phyloP scores from a whole-genome alignment of 2,888 invertebrate genomes.

The Aphidoletes aphidimyza region DNA sequence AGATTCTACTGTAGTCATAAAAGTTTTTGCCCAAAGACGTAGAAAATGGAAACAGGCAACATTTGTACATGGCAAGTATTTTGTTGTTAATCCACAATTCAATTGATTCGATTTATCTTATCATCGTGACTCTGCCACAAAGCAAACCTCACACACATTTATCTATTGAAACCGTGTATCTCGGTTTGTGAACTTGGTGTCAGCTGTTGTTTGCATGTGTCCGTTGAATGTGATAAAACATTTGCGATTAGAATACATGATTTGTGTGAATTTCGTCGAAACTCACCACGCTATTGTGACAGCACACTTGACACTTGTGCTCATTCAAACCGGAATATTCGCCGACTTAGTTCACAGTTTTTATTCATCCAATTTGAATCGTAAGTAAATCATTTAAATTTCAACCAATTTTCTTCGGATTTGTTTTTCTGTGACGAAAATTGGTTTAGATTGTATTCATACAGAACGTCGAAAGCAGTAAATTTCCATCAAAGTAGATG shows the following conservation, averaged over 20 bases:
- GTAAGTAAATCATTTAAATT: not conserved
- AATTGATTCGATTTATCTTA: too few species aligned
- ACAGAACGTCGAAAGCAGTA: too few species aligned
- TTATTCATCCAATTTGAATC: not conserved
- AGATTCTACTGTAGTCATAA: too few species aligned
- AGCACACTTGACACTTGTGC: not conserved
- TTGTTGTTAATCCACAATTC: too few species aligned
- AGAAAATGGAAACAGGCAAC: too few species aligned
- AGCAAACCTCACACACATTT: not conserved
- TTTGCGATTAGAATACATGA: too few species aligned
- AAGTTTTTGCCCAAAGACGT: too few species aligned
- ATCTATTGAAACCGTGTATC: too few species aligned
- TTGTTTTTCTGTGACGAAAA: not conserved
- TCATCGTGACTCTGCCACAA: not conserved
- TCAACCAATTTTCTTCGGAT: not conserved
- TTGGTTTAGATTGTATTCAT: too few species aligned
- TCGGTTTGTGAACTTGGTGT: not conserved
- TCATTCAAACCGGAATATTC: slow-evolving; percentile 12
- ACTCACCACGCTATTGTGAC: slow-evolving; percentile 31
- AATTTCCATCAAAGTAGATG: too few species aligned
- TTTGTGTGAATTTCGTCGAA: not conserved
- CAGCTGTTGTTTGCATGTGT: slow-evolving; percentile 15
- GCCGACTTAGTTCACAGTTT: not conserved
- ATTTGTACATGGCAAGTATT: too few species aligned
- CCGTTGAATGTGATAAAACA: too few species aligned